phyloP scores from a whole-genome alignment of 1,140 invertebrate species.

The Drosophila suzukii region DNA sequence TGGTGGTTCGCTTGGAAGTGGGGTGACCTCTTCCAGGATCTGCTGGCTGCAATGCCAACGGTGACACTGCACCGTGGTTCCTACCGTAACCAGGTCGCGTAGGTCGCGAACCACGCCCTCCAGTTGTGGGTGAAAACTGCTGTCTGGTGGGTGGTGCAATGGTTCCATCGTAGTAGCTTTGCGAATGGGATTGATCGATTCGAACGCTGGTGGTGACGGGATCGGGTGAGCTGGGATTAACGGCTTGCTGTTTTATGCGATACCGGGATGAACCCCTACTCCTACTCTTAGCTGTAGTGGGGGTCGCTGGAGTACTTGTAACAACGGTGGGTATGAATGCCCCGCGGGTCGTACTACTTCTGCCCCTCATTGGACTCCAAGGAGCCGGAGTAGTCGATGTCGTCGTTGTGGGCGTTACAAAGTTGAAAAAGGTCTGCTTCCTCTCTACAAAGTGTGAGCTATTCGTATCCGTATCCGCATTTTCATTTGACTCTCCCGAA shows the following conservation, averaged over 20 bases:
- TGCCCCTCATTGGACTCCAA: constrained; percentile 73
- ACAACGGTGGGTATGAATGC: constrained; percentile 56
- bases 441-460: constrained; percentile 58
- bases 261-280: constrained; percentile 50
- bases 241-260: constrained; percentile 32
- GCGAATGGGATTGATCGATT: constrained; percentile 73
- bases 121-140: constrained; percentile 20
- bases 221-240: constrained; percentile 18
- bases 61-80: constrained; percentile 6
- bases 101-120: constrained; percentile 37
- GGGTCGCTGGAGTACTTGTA: constrained; percentile 42
- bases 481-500: constrained; percentile 27
- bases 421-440: constrained; percentile 44
- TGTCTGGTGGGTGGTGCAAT: constrained; percentile 58
- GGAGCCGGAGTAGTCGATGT: constrained; percentile 41
- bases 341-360: constrained; percentile 33
- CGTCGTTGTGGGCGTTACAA: constrained; percentile 31
- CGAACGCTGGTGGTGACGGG: constrained; percentile 45
- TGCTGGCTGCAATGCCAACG: constrained; percentile 41
- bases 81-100: constrained; percentile 31
- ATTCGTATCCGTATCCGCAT: constrained; percentile 57
- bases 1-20: constrained; percentile 66
- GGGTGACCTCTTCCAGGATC: constrained; percentile 13
- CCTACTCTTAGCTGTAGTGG: constrained; percentile 1
- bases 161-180: constrained; percentile 80